Evolutionary conservation across 2,888 invertebrate species (phyloP), one percentile per base, ranked within the genome.

Genomic region (Neoitamus cyanurus): DNA sequence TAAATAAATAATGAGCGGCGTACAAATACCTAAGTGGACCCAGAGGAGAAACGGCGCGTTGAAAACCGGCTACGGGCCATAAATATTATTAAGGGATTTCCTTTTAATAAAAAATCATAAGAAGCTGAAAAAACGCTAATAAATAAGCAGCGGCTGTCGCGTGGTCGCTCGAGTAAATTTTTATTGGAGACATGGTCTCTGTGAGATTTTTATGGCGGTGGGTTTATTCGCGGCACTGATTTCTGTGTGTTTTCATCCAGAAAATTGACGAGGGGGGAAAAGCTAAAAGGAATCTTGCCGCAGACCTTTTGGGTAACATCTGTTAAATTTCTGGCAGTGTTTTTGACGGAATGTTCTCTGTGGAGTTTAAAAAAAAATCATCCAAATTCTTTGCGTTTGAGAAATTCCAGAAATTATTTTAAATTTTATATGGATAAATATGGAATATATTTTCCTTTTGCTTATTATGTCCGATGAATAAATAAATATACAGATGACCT

Each of bases 1-100:
- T 77, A 77, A 77, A 77, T 77, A 77, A 77, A 77, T 77, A 77
- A 77, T 77, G 46, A 46, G 20, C 28, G 77, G 46, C 36, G 28
- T 42, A 37, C 46, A 77, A 46, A 77, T 46, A n/a, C n/a, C n/a
- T n/a, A 46, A 77, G 30, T 77, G 42, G 77, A 30, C 77, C 46
- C 77, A 36, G 30, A 42, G 77, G 77, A 42, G 34, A 31, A 36
- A 3, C 20, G 73, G 20, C 20, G 20, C 36, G 31, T 15, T 15
- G 34, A 73, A 73, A 34, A 36, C 73, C 34, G 25, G 15, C 58
- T 25, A 4, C 15, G 58, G 58, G 58, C 25, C 73, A 73, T 73
- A 73, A 73, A 73, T 36, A 73, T 73, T 73, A 34, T 73, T 34
- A 73, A 36, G 73, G 73, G 73, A 73, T 73, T 73, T 73, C 13